Evolutionary conservation across 2,888 invertebrate species (phyloP).

Genomic region (Mythimna albipuncta): DNA sequence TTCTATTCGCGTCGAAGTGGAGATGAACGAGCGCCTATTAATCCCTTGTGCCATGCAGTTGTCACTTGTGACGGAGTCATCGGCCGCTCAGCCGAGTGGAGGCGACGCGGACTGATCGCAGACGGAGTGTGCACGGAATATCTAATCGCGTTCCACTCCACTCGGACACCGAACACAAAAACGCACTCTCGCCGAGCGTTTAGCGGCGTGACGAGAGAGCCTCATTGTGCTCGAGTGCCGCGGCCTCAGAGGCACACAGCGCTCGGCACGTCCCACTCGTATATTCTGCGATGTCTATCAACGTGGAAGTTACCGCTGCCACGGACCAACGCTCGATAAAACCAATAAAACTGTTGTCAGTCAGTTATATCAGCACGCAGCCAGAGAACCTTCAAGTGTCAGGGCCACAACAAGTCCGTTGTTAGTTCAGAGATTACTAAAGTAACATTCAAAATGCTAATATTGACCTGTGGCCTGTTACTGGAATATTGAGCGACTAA

Average conservation of each 20-base stretch:
- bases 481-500: conserved; percentile 19
- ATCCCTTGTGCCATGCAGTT: not conserved
- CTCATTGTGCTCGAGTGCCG: conserved; percentile 29
- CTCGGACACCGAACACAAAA: conserved; percentile 49
- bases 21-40: not conserved
- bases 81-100: not conserved
- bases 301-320: conserved; percentile 12
- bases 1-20: not conserved
- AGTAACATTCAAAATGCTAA: conserved; percentile 49
- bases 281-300: conserved; percentile 15
- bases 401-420: not conserved
- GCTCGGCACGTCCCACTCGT: conserved; percentile 26
- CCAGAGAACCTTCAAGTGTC: not conserved
- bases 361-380: conserved; percentile 15
- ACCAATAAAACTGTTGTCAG: conserved; percentile 25
- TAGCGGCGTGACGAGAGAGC: conserved; percentile 16
- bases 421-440: conserved; percentile 37
- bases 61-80: not conserved
- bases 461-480: conserved; percentile 31
- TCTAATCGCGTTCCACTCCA: conserved; percentile 32
- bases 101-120: conserved; percentile 12
- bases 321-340: conserved; percentile 6
- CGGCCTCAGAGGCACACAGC: conserved; percentile 19
- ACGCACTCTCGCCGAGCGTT: conserved; percentile 45
- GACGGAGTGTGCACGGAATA: conserved; percentile 36